A percentile compares a stretch with the other conserved stretches of the same genome.
These are phyloP conservation scores for Thera obeliscata DNA, from an alignment of 2,888 invertebrate genomes.

Conservation along the genomic window DNA sequence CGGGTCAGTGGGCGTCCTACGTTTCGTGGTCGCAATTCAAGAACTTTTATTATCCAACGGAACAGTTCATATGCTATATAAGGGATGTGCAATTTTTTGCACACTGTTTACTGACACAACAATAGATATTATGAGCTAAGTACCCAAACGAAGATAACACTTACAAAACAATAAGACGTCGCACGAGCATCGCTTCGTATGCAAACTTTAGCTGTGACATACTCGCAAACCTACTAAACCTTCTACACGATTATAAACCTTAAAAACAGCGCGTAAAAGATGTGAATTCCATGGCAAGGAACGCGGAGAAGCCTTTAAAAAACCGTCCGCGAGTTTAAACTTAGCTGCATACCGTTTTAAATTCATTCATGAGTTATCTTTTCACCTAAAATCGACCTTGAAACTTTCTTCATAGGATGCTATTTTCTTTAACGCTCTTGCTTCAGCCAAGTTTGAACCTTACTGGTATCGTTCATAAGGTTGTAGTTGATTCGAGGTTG, in stretches of 20 bases:
- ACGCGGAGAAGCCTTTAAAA: slow-evolving; percentile 53
- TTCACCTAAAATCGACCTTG: slow-evolving; percentile 57
- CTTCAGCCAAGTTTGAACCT: slow-evolving; percentile 30
- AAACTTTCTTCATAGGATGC: slow-evolving; percentile 46
- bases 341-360: slow-evolving; percentile 71
- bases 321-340: slow-evolving; percentile 64
- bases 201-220: slow-evolving; percentile 58
- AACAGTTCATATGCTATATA: too few relatives aligned
- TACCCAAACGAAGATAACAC: slow-evolving; percentile 42
- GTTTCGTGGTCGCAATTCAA: too few relatives aligned
- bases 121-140: slow-evolving; percentile 64
- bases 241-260: slow-evolving; percentile 33
- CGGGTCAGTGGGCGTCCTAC: too few relatives aligned
- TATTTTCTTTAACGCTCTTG: slow-evolving; percentile 15
- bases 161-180: slow-evolving; percentile 55
- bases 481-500: slow-evolving; percentile 44
- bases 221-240: slow-evolving; percentile 53
- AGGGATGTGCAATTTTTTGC: too few relatives aligned
- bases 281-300: slow-evolving; percentile 22
- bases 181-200: slow-evolving; percentile 54
- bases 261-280: slow-evolving; percentile 19
- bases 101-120: neutral
- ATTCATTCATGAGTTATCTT: slow-evolving; percentile 60
- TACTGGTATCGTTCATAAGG: slow-evolving; percentile 44
- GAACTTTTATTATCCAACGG: too few relatives aligned